Base-by-base conservation (phyloP, 2,888 invertebrate genomes). In the Prosopocoilus inquinatus region DNA sequence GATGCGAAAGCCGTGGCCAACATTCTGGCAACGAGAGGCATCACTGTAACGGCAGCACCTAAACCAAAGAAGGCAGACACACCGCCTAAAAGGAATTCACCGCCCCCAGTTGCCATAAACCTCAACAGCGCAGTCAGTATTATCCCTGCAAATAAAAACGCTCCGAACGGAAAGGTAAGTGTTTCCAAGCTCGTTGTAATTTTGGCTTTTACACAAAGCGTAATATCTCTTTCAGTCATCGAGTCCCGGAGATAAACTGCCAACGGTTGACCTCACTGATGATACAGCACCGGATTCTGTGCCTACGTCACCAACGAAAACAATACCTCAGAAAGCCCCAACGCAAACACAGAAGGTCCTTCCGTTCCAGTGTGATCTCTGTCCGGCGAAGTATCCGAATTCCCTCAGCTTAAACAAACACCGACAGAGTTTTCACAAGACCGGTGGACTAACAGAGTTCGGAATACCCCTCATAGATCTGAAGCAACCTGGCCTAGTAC, bases 1-100 rank as follows among this genome's bases (percentile, higher is more conserved):
- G 88, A 89, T 70, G 87, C 89, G 1, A 87, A 84, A 67, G 87
- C 87, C 0, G 89, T 91, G 67, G 90, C 90, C 0, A 88, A 86
- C 70, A 87, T 90, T 55, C 74, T 91, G 55, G 90, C 89, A 2
- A 87, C 87, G 4, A 79, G 90, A 58, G 90, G 90, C 2, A 90
- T 91, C 52, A 90, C 89, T 34, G 85, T 91, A 0, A 89, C 89
- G 44, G 86, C 87, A 44, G 82, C 84, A 20, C 84, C 78, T 8
- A 67, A 70, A 47, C 59, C 70, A 20, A 63, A 65, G 53, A 68
- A 80, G 66, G 75, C 78, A 9, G 77, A 80, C 1, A 75, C 78
- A 28, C 79, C 81, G 1, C 78, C 80, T 36, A 54, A 66, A 16
- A 58, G 64, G 53, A 63, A 68, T 55, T 57, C 67, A 61, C 44